Conservation (phyloP, 2,888 invertebrate genomes). For the Acleris laterana region DNA sequence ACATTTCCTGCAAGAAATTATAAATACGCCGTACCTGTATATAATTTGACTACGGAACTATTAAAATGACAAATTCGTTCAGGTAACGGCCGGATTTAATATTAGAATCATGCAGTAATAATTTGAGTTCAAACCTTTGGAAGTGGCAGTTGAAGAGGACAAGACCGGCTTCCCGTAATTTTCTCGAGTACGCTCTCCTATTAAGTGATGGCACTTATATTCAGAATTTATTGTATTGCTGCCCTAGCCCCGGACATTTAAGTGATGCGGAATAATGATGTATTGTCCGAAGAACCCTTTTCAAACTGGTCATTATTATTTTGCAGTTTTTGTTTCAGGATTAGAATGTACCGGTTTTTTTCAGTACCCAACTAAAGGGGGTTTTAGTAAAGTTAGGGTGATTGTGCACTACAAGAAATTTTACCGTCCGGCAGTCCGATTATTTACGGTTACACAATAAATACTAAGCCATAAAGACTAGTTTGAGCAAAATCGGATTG, state of each 20-base stretch:
- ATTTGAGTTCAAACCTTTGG: constrained; percentile 72
- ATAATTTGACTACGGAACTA: too few species aligned
- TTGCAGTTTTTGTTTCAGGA: background rate
- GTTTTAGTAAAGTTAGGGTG: too few species aligned
- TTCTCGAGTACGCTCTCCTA: constrained; percentile 75
- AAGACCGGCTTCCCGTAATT: constrained; percentile 78
- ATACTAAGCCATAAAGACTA: too few species aligned
- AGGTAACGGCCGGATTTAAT: constrained; percentile 47
- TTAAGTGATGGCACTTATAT: constrained; percentile 76
- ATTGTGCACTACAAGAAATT: too few species aligned
- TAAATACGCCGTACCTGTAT: background rate
- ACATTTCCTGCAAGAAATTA: too few species aligned
- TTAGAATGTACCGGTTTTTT: too few species aligned
- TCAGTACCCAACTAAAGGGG: too few species aligned
- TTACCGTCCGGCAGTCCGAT: too few species aligned
- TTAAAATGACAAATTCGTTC: background rate
- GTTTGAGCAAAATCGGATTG: too few species aligned
- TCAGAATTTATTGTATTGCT: constrained; percentile 81
- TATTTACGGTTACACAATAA: too few species aligned
- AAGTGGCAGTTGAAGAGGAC: constrained; percentile 72
- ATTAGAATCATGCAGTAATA: constrained; percentile 66
- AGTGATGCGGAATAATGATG: constrained; percentile 60
- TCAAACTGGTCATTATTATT: constrained; percentile 46
- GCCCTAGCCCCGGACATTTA: constrained; percentile 66
- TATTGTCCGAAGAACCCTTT: constrained; percentile 52